phyloP scores from a whole-genome alignment of 2,113 vertebrate genomes.

The Podarcis cretensis region DNA sequence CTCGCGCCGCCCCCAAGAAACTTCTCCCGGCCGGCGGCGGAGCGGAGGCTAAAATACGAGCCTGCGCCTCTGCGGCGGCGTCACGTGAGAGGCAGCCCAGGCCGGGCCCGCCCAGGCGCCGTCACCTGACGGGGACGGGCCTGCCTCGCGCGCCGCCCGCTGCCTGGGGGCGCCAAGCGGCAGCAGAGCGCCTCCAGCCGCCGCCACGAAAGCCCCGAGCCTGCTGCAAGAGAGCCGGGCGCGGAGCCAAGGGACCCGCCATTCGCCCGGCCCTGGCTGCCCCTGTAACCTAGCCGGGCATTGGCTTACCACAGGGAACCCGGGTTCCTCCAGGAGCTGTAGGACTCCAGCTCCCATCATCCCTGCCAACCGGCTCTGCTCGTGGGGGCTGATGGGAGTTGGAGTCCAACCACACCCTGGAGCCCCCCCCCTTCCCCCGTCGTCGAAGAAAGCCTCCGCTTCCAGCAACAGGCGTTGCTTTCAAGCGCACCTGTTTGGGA shows the following conservation, averaged over 20 bases:
- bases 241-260: too few species aligned
- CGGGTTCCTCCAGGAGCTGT: too few species aligned
- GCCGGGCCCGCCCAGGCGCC: neutral
- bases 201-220: neutral
- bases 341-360: too few species aligned
- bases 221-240: neutral
- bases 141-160: too few species aligned
- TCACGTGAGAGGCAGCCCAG: constrained; percentile 49
- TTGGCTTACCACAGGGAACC: neutral
- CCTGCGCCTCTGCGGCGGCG: neutral
- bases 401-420: too few species aligned
- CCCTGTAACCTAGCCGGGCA: too few species aligned
- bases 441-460: neutral
- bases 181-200: neutral
- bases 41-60: neutral
- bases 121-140: neutral
- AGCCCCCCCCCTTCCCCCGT: too few species aligned
- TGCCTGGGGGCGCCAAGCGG: too few species aligned
- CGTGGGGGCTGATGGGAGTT: too few species aligned
- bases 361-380: too few species aligned
- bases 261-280: too few species aligned
- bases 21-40: neutral
- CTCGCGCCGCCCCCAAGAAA: neutral
- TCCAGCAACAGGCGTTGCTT: neutral
- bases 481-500: neutral